phyloP scores from a whole-genome alignment of 1,140 invertebrate genomes.

The Anastatus disparis region DNA sequence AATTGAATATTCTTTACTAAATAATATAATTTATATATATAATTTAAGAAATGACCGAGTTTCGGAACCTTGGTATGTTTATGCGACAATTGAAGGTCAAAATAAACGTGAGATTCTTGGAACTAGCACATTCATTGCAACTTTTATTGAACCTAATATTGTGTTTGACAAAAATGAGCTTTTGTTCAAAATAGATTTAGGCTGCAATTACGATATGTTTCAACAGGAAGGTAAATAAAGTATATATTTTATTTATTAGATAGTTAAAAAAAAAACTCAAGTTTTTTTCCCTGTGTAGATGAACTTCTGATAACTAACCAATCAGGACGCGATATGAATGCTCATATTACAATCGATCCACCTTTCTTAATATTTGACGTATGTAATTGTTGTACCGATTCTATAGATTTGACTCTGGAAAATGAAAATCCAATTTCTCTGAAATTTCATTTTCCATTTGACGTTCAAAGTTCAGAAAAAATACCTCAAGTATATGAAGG shows the following conservation, averaged over 20 bases:
- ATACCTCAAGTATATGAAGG: slow-evolving; percentile 41
- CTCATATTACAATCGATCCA: slow-evolving; percentile 38
- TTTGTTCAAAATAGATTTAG: slow-evolving; percentile 47
- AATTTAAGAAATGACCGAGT: slow-evolving; percentile 46
- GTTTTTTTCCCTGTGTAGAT: too few relatives aligned
- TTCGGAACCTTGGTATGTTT: slow-evolving; percentile 53
- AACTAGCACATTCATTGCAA: slow-evolving; percentile 46
- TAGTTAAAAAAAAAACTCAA: too few relatives aligned
- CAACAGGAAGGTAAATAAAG: slow-evolving; percentile 45
- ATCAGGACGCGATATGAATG: slow-evolving; percentile 46
- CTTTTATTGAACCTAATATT: slow-evolving; percentile 49
- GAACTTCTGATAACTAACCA: slow-evolving; percentile 50
- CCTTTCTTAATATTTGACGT: slow-evolving; percentile 49
- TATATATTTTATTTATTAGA: too few relatives aligned
- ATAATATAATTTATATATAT: slow-evolving; percentile 8
- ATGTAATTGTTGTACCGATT: not conserved
- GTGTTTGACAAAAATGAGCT: slow-evolving; percentile 50
- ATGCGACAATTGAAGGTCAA: slow-evolving; percentile 39
- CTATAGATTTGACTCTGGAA: slow-evolving; percentile 41
- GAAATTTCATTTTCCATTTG: slow-evolving; percentile 43
- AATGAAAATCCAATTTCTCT: slow-evolving; percentile 32
- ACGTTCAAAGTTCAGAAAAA: slow-evolving; percentile 19
- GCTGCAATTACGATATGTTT: slow-evolving; percentile 23
- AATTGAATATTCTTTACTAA: too few relatives aligned
- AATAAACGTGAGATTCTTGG: slow-evolving; percentile 51